Evolutionary conservation across 2,888 invertebrate species (phyloP).

Genomic region (Tachina fera): DNA sequence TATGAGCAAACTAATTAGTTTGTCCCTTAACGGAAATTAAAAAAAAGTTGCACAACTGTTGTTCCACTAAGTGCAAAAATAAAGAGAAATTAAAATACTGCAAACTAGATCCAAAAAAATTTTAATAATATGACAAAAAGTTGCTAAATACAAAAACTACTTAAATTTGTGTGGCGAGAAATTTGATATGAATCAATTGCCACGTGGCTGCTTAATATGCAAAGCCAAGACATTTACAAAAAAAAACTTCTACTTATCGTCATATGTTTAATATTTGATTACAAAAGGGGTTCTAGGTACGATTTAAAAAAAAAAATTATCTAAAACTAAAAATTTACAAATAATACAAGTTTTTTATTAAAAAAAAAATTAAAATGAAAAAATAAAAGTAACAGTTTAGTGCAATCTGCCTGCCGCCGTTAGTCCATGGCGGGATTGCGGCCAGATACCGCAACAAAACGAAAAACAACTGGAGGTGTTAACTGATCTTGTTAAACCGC

Average conservation of each 20-base stretch:
- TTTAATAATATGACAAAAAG: conserved; percentile 45
- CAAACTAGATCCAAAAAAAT: conserved; percentile 27
- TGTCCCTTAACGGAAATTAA: conserved; percentile 54
- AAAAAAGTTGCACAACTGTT: conserved; percentile 52
- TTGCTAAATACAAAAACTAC: conserved; percentile 5
- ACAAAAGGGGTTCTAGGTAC: conserved; percentile 47
- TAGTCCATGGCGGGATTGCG: conserved; percentile 21
- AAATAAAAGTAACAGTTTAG: conserved; percentile 2
- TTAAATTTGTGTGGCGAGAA: conserved; percentile 72
- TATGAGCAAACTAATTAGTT: neutral
- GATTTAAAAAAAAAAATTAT: conserved; percentile 1
- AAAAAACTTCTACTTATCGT: conserved; percentile 20
- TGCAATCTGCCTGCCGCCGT: conserved; percentile 15
- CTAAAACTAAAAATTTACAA: conserved; percentile 35
- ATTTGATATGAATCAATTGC: conserved; percentile 80
- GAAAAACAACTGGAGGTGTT: conserved; percentile 76
- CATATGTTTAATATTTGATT: conserved; percentile 62
- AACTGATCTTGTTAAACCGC: conserved; percentile 80
- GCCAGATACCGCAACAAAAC: conserved; percentile 12
- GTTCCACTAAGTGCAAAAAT: conserved; percentile 40
- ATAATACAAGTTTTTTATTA: conserved; percentile 25
- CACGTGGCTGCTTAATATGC: conserved; percentile 77
- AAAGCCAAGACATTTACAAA: conserved; percentile 40
- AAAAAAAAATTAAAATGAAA: neutral
- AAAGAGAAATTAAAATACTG: neutral